Evolutionary conservation across 2,888 invertebrate species (phyloP).

Genomic region (Belgica antarctica): DNA sequence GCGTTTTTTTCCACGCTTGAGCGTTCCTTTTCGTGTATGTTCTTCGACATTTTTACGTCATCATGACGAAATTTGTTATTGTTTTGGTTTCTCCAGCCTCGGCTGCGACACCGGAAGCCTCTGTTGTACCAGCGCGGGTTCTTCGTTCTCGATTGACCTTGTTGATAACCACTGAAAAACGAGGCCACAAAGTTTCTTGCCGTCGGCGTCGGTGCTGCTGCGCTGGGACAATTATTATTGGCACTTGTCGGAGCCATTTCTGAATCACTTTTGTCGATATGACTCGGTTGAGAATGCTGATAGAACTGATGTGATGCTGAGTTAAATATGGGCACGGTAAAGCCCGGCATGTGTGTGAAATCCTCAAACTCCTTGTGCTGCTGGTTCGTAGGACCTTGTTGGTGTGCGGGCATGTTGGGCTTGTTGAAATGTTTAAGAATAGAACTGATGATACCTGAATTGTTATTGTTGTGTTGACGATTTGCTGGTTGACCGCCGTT

Average conservation of each 20-base stretch:
- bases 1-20: conserved; percentile 22
- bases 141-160: not conserved
- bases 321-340: not conserved
- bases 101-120: not conserved
- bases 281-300: not conserved
- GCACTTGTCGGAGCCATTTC: too few relatives aligned
- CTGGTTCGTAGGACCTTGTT: not conserved
- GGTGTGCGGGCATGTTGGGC: not conserved
- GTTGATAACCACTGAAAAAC: not conserved
- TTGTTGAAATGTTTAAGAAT: conserved; percentile 3
- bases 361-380: conserved; percentile 25
- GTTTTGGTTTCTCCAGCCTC: not conserved
- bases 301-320: not conserved
- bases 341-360: conserved; percentile 3
- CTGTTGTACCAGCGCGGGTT: not conserved
- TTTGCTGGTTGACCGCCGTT: not conserved
- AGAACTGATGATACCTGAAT: not conserved
- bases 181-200: not conserved
- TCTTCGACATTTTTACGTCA: not conserved
- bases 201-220: not conserved
- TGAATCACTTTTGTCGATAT: not conserved
- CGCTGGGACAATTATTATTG: not conserved
- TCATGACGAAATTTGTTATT: not conserved
- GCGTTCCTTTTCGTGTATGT: conserved; percentile 27
- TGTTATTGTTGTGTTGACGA: not conserved